phyloP scores from a whole-genome alignment of 2,113 vertebrate genomes.

The cattle (Bos taurus) region DNA sequence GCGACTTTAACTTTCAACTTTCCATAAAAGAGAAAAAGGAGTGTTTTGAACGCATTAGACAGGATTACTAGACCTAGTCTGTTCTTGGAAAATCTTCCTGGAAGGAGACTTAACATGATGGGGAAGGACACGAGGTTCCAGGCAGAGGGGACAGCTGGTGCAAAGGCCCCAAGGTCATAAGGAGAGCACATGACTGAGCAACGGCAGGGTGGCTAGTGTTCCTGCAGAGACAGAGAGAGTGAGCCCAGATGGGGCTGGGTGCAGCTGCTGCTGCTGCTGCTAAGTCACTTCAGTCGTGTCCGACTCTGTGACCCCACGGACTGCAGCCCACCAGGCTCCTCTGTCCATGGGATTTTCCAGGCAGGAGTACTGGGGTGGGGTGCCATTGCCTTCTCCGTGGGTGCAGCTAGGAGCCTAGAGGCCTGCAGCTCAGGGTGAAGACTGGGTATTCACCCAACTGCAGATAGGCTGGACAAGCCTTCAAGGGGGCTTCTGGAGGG shows the following conservation, averaged over 20 bases:
- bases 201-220: fast-evolving
- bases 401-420: too few species aligned
- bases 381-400: not conserved
- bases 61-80: not conserved
- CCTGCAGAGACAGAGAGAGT: not conserved
- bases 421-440: not conserved
- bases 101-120: not conserved
- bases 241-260: not conserved
- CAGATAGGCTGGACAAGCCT: not conserved
- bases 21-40: not conserved
- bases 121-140: not conserved
- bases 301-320: too few species aligned
- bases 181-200: fast-evolving
- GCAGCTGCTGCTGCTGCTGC: too few species aligned
- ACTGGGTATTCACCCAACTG: not conserved
- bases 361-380: too few species aligned
- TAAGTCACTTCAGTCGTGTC: too few species aligned
- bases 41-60: not conserved
- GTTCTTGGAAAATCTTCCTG: not conserved
- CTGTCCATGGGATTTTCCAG: too few species aligned
- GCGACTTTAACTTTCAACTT: not conserved
- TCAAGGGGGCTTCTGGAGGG: not conserved
- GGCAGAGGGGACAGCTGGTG: not conserved
- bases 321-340: too few species aligned
- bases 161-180: not conserved